Conservation (phyloP, 2,797 vertebrate genomes). For the Tangara arthus region DNA sequence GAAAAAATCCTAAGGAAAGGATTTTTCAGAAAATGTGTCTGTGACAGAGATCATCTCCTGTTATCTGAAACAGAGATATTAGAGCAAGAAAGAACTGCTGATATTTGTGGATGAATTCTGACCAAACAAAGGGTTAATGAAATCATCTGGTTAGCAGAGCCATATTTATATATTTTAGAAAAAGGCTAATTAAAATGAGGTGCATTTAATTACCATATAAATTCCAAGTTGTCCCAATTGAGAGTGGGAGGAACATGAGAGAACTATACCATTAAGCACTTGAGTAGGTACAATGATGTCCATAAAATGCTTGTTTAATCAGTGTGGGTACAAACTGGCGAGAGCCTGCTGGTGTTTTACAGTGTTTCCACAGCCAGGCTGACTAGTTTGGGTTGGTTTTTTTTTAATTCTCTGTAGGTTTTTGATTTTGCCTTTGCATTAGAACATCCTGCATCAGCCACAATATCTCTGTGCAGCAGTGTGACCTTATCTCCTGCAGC, state of each 20-base stretch:
- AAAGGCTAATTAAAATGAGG: neutral
- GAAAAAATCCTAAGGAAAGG: too few species aligned
- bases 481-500: neutral
- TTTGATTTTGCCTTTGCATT: neutral
- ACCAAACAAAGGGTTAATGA: neutral
- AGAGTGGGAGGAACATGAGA: neutral
- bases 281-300: neutral
- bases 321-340: neutral
- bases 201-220: neutral
- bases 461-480: neutral
- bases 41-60: neutral
- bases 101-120: neutral
- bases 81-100: neutral
- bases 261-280: neutral
- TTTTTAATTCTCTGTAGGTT: neutral
- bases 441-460: neutral
- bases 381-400: neutral
- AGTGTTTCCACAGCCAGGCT: neutral
- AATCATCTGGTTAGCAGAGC: neutral
- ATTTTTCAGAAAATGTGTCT: too few species aligned
- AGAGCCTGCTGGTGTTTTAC: neutral
- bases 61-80: neutral
- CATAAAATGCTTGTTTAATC: neutral
- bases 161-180: neutral
- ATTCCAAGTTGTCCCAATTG: neutral